Conservation (phyloP, 2,113 vertebrate species). For the Otis tarda region DNA sequence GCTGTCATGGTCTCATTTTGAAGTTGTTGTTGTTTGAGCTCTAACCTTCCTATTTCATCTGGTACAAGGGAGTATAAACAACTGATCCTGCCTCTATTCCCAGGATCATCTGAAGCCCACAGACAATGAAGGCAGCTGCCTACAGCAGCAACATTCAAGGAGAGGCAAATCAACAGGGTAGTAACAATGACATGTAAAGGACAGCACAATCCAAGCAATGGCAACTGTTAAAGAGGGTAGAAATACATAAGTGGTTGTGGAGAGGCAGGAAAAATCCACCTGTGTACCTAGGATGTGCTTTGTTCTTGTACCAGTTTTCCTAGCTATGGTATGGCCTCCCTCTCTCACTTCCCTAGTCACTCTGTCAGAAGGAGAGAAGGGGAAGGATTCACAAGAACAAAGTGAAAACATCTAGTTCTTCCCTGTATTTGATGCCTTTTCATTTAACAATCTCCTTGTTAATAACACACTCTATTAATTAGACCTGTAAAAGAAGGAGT, state of each 20-base stretch:
- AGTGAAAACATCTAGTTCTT: neutral
- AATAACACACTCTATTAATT: neutral
- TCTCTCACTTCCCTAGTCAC: neutral
- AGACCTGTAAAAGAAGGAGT: neutral
- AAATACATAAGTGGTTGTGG: neutral
- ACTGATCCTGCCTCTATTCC: neutral
- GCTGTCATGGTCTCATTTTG: neutral
- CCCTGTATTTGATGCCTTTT: neutral
- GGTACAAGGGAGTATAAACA: neutral
- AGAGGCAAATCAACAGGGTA: neutral
- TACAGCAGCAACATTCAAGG: neutral
- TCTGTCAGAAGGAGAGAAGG: neutral
- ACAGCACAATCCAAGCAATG: neutral
- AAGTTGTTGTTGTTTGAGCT: neutral
- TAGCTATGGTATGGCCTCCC: neutral
- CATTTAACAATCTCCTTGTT: neutral
- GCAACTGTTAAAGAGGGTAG: neutral
- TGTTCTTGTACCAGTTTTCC: neutral
- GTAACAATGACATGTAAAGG: neutral
- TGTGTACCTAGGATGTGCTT: fast-evolving
- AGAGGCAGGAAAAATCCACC: neutral
- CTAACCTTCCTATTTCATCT: neutral
- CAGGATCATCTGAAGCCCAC: neutral
- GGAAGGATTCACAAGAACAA: neutral
- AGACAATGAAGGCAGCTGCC: neutral